Conservation (phyloP, 2,797 vertebrate genomes). For the Paratrypauchen microcephalus region DNA sequence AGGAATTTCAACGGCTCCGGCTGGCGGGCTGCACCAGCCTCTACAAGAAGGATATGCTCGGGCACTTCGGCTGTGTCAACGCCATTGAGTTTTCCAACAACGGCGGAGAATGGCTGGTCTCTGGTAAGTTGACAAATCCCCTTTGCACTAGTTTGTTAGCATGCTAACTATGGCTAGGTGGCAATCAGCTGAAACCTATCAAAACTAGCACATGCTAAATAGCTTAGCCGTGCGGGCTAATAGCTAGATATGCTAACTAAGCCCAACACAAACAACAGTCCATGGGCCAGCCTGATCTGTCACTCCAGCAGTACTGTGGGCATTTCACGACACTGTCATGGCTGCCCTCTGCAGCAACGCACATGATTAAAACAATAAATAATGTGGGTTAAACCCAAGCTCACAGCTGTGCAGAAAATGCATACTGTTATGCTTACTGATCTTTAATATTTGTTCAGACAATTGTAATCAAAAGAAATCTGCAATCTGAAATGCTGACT, state of each 20-base stretch:
- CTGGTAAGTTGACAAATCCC: constrained; percentile 81
- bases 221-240: constrained; percentile 47
- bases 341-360: constrained; percentile 15
- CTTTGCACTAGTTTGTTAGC: constrained; percentile 33
- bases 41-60: constrained; percentile 95
- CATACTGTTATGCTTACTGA: constrained; percentile 22
- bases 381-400: constrained; percentile 26
- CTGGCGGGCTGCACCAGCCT: constrained; percentile 92
- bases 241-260: constrained; percentile 30
- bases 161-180: constrained; percentile 48
- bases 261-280: constrained; percentile 16
- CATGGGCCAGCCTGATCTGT: constrained; percentile 22
- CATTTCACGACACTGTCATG: neutral
- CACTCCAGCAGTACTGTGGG: constrained; percentile 17
- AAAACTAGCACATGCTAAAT: constrained; percentile 38
- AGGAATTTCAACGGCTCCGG: constrained; percentile 92
- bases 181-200: constrained; percentile 39
- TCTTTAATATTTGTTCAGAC: neutral
- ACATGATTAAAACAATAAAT: constrained; percentile 46
- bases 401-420: constrained; percentile 23
- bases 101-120: constrained; percentile 97
- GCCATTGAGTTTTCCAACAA: constrained; percentile 99
- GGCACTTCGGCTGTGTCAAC: constrained; percentile 99
- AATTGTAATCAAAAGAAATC: neutral
- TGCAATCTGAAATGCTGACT: neutral